Percentiles rank a stretch among this genome's conserved stretches.
Evolutionary conservation across 1,140 invertebrate genomes (phyloP).

Genomic region (Zaprionus inermis): DNA sequence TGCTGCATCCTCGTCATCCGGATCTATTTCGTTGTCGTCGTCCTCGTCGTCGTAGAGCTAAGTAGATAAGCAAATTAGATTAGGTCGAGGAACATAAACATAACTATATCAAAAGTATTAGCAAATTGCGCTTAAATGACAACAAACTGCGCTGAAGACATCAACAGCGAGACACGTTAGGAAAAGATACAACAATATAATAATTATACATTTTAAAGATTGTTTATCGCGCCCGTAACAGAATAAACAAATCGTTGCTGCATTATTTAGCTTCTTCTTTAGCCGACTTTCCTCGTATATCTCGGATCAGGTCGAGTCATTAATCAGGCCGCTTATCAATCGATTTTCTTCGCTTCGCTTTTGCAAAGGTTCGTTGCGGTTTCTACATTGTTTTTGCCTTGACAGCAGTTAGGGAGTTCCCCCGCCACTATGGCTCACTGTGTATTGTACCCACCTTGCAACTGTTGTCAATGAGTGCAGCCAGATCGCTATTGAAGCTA

Average conservation of each 20-base stretch:
- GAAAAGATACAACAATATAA: neutral
- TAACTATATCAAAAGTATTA: no score
- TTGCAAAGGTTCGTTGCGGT: no score
- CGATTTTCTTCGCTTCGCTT: no score
- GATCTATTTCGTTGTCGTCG: slow-evolving; percentile 85
- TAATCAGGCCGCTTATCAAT: neutral
- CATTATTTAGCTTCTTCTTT: neutral
- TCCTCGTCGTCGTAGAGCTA: slow-evolving; percentile 60
- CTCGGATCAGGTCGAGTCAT: neutral
- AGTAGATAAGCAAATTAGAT: neutral
- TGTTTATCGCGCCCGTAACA: neutral
- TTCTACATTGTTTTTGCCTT: no score
- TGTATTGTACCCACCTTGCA: slow-evolving; percentile 48
- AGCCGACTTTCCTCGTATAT: neutral
- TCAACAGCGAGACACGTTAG: no score
- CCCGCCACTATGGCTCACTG: no score
- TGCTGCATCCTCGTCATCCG: slow-evolving; percentile 84
- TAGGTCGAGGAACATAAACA: neutral
- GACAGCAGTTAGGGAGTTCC: neutral
- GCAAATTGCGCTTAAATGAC: no score
- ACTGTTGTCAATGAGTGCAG: slow-evolving; percentile 65
- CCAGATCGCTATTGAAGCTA: slow-evolving; percentile 80
- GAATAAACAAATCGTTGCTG: neutral
- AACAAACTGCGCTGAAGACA: neutral
- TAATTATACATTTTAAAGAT: neutral